A percentile compares a stretch with the other conserved stretches of the same genome.
Evolutionary conservation across 2,888 invertebrate genomes (phyloP).

Genomic region (Phasia obesa): DNA sequence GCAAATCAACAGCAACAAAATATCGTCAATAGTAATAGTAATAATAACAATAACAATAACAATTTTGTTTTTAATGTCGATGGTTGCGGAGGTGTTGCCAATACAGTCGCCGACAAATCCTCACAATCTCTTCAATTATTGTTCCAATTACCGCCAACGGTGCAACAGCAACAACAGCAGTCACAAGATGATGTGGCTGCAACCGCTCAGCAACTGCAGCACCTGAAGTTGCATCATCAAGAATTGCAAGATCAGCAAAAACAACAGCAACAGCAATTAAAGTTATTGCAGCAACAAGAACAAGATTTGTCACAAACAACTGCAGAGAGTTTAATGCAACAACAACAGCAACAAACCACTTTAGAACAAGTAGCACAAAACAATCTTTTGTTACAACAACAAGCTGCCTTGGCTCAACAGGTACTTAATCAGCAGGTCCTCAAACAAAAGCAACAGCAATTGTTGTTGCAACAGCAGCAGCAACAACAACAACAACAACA

Average conservation of each 20-base stretch:
- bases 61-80: slow-evolving; percentile 82
- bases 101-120: slow-evolving; percentile 77
- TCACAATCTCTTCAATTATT: slow-evolving; percentile 81
- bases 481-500: slow-evolving; percentile 79
- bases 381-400: slow-evolving; percentile 79
- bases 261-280: slow-evolving; percentile 76
- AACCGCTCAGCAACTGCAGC: slow-evolving; percentile 74
- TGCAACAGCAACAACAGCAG: slow-evolving; percentile 75
- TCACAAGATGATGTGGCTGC: slow-evolving; percentile 73
- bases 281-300: slow-evolving; percentile 77
- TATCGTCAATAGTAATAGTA: slow-evolving; percentile 76
- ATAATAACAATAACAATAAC: slow-evolving; percentile 78
- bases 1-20: slow-evolving; percentile 72
- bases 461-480: slow-evolving; percentile 82
- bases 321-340: slow-evolving; percentile 75
- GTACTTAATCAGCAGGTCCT: slow-evolving; percentile 77
- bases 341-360: slow-evolving; percentile 76
- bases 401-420: slow-evolving; percentile 76
- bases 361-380: slow-evolving; percentile 80
- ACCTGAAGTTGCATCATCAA: slow-evolving; percentile 74
- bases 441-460: slow-evolving; percentile 82
- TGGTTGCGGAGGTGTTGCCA: slow-evolving; percentile 74
- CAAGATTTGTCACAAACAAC: slow-evolving; percentile 74
- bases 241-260: slow-evolving; percentile 74
- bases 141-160: slow-evolving; percentile 81